Percentiles rank a stretch among this genome's conserved stretches.
These are phyloP conservation scores for Sandelia bainsii DNA, from an alignment of 2,797 vertebrate genomes.

Conservation along the genomic window DNA sequence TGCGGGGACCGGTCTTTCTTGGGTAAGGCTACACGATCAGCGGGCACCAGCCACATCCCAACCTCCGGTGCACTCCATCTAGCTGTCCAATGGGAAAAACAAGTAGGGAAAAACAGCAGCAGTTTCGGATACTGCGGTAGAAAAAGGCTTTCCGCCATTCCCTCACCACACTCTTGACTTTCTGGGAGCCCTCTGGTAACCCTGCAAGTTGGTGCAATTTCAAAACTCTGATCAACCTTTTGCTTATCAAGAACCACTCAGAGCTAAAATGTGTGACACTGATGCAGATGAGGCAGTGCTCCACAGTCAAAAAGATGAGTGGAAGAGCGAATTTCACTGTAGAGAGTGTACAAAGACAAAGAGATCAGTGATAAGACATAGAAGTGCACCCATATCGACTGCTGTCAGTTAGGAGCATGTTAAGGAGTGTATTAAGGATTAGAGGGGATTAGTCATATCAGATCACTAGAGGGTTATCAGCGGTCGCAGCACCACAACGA, in stretches of 20 bases:
- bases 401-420: slow-evolving; percentile 84
- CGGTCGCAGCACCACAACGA: slow-evolving; percentile 73
- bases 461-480: slow-evolving; percentile 83
- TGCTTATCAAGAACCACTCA: slow-evolving; percentile 50
- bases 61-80: slow-evolving; percentile 65
- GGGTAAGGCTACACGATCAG: slow-evolving; percentile 66
- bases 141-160: background rate
- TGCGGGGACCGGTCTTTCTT: slow-evolving; percentile 67
- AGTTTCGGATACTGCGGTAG: slow-evolving; percentile 51
- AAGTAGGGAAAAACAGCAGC: slow-evolving; percentile 18
- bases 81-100: slow-evolving; percentile 57
- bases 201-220: slow-evolving; percentile 51
- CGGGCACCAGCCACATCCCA: slow-evolving; percentile 59
- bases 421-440: slow-evolving; percentile 85
- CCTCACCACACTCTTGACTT: slow-evolving; percentile 6
- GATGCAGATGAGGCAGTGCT: slow-evolving; percentile 64
- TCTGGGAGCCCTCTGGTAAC: slow-evolving; percentile 32
- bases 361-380: slow-evolving; percentile 77
- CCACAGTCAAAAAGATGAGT: slow-evolving; percentile 57
- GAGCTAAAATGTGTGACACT: slow-evolving; percentile 50
- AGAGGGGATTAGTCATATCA: slow-evolving; percentile 84
- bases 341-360: slow-evolving; percentile 77
- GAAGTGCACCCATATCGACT: slow-evolving; percentile 79
- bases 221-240: slow-evolving; percentile 51
- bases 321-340: slow-evolving; percentile 55